Base-by-base conservation (phyloP, 2,888 invertebrate species). In the Diaphora mendica region DNA sequence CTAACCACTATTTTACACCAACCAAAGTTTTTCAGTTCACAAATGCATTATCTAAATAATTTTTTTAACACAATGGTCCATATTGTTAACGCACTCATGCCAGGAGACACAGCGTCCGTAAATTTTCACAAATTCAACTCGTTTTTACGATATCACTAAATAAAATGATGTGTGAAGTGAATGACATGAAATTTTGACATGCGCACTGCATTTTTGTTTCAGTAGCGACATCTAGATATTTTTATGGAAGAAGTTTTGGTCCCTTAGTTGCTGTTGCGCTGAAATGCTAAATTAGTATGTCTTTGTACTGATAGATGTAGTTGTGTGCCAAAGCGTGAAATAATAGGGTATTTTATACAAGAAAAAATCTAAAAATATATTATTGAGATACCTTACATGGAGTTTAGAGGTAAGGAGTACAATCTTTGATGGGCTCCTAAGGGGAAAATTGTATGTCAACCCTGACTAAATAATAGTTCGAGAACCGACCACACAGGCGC, bases 101-200 rank as follows among this genome's bases (percentile, higher is more conserved):
- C 92, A 90, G 86, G 85, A 85, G 85, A 88, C 87, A 87, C 86
- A 86, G 86, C 90, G 89, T 89, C 87, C 89, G 85, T 87, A 82
- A 90, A 91, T 90, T 92, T 92, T 89, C 84, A 88, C 92, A 88
- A 93, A 91, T 89, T 93, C 91, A 90, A 90, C 91, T 89, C 89
- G 91, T 88, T 92, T 92, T 91, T 85, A 90, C 87, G 87, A 90
- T 91, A 91, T 91, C 92, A 91, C 92, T 90, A 94, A 94, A 92
- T 93, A 93, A 93, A 94, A 93, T 91, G 92, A 92, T 90, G 89
- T 90, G 48, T 48, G 44, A 7, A 9, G 88, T 81, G 83, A 90
- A 92, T 94, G 94, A 94, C 94, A 94, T 88, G 87, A 92, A 91
- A 87, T 93, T 93, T 92, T 94, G 95, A 95, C 95, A 95, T 95